Conservation (phyloP, 2,888 invertebrate genomes). For the Drosophila neonasuta region DNA sequence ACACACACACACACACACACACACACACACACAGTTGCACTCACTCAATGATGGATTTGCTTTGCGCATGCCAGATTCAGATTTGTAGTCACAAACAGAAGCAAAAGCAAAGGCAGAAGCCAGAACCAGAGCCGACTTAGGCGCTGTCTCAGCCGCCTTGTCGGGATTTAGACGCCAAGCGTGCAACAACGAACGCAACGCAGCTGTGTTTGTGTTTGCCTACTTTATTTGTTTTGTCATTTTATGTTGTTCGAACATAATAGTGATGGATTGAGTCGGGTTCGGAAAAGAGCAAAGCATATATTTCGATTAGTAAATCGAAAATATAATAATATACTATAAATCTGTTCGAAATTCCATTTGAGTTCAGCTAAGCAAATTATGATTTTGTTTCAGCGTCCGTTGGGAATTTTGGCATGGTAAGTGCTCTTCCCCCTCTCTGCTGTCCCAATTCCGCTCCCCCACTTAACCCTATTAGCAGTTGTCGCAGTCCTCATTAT, state of each 20-base stretch:
- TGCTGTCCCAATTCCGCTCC: not conserved
- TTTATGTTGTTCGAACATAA: slow-evolving; percentile 2
- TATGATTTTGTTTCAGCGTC: slow-evolving; percentile 33
- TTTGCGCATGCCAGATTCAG: slow-evolving; percentile 20
- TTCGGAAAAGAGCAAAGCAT: not conserved
- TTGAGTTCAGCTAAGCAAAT: not conserved
- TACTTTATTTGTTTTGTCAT: not conserved
- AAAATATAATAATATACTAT: not conserved
- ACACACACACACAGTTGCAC: not conserved
- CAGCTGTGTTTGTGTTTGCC: slow-evolving; percentile 1
- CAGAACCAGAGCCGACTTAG: slow-evolving; percentile 45
- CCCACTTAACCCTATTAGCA: slow-evolving; percentile 1
- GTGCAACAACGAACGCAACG: slow-evolving; percentile 44
- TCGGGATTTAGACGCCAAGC: slow-evolving; percentile 47
- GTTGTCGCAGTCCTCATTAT: slow-evolving; percentile 22
- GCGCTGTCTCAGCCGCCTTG: slow-evolving; percentile 56
- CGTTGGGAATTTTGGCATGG: slow-evolving; percentile 37
- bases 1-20: not conserved
- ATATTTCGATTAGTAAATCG: not conserved
- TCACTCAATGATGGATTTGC: slow-evolving; percentile 10
- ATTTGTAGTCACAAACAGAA: slow-evolving; percentile 1
- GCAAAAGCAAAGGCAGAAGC: slow-evolving; percentile 3
- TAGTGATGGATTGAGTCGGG: slow-evolving; percentile 30
- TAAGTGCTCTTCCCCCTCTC: slow-evolving; percentile 36
- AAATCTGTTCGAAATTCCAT: not conserved